Conservation (phyloP, 2,888 invertebrate genomes). For the Cephus spinipes region DNA sequence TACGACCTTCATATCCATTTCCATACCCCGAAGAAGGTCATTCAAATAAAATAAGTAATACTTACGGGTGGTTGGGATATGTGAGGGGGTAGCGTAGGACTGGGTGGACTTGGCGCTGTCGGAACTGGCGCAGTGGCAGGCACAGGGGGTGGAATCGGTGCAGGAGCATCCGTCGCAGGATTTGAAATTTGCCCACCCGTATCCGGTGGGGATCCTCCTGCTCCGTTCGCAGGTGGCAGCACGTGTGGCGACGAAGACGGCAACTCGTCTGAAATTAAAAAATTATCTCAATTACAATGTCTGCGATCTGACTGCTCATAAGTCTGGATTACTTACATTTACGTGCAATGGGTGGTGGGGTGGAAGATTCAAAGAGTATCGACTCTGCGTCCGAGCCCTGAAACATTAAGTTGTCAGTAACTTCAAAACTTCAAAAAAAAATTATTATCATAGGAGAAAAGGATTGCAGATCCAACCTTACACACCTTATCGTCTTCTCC, state of each 20-base stretch:
- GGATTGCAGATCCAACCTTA: conserved; percentile 32
- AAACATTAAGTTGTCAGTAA: conserved; percentile 50
- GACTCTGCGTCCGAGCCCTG: conserved; percentile 84
- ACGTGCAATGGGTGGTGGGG: conserved; percentile 73
- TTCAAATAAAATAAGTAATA: conserved; percentile 18
- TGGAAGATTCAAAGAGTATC: conserved; percentile 75
- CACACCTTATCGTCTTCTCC: conserved; percentile 92
- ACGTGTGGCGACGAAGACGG: conserved; percentile 66
- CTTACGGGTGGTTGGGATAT: conserved; percentile 66
- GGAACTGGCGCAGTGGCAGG: conserved; percentile 77
- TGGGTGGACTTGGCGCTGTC: conserved; percentile 74
- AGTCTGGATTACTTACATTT: conserved; percentile 65
- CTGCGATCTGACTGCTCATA: not conserved
- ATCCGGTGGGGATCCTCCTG: conserved; percentile 64
- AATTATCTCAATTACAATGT: conserved; percentile 8
- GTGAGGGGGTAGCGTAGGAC: conserved; percentile 69
- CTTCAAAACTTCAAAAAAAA: not conserved
- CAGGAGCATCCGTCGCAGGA: conserved; percentile 73
- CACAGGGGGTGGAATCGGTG: conserved; percentile 79
- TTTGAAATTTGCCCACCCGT: conserved; percentile 66
- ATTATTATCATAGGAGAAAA: not conserved
- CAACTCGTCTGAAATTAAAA: conserved; percentile 61
- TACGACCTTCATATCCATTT: not conserved
- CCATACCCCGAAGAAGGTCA: not conserved
- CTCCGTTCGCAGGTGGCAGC: conserved; percentile 64